Conservation (phyloP, 2,113 vertebrate genomes). For the Zapus hudsonius region DNA sequence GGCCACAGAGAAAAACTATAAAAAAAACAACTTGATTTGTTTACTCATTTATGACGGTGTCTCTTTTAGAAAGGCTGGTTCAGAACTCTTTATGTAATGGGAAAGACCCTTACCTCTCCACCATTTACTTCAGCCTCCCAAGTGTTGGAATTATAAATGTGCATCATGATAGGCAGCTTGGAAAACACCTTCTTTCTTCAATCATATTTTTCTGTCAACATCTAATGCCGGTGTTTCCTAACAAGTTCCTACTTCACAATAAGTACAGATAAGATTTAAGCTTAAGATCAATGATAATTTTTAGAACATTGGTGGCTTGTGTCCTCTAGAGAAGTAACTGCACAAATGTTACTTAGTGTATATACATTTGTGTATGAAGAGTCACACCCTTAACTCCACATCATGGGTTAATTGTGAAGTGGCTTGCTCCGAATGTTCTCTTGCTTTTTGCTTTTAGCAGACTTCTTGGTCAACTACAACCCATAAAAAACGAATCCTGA, state of each 20-base stretch:
- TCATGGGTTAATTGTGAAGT: slow-evolving; percentile 20
- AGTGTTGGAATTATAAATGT: not conserved
- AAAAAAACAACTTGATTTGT: no score
- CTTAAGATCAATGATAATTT: not conserved
- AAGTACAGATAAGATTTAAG: not conserved
- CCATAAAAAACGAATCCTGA: not conserved
- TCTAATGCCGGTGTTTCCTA: not conserved
- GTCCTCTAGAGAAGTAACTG: not conserved
- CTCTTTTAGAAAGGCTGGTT: not conserved
- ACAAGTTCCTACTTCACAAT: not conserved
- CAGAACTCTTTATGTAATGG: not conserved
- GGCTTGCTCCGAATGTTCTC: not conserved
- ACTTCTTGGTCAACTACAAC: slow-evolving; percentile 35
- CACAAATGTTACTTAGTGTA: not conserved
- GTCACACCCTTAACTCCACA: not conserved
- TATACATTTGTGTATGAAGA: not conserved
- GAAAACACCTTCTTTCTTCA: slow-evolving; percentile 13
- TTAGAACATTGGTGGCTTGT: not conserved
- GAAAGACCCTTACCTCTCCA: not conserved
- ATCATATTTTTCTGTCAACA: not conserved
- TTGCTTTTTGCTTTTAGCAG: not conserved
- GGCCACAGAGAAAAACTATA: not conserved
- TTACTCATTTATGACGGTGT: not conserved
- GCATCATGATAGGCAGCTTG: not conserved
- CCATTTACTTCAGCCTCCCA: not conserved